A percentile compares a stretch with the other conserved stretches of the same genome.
Conservation (phyloP, 2,797 vertebrate species). For the Heterohyrax brucei region DNA sequence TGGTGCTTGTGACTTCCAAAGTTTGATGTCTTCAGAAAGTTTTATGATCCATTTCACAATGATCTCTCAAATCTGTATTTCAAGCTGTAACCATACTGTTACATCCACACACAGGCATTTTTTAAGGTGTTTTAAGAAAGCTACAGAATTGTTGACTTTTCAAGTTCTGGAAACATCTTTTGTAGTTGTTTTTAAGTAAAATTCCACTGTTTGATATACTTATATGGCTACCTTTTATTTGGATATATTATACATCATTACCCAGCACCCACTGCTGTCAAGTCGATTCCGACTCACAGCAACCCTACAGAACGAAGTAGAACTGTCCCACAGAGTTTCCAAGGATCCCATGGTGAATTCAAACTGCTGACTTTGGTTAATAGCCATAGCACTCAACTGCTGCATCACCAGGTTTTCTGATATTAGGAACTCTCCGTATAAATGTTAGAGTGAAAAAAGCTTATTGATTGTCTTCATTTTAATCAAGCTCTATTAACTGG, state of each 20-base stretch:
- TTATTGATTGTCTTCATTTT: constrained; percentile 73
- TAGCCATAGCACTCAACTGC: no score
- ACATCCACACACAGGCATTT: constrained; percentile 8
- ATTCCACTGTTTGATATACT: constrained; percentile 38
- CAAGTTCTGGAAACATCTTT: constrained; percentile 47
- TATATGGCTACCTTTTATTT: constrained; percentile 67
- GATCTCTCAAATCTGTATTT: constrained; percentile 44
- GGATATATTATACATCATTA: background rate
- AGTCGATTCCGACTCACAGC: no score
- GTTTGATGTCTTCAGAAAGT: constrained; percentile 35
- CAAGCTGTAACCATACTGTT: constrained; percentile 49
- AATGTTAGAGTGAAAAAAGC: constrained; percentile 61
- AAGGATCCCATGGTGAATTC: no score
- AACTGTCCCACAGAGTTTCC: no score
- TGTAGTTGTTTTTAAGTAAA: background rate
- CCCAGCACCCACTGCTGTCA: no score
- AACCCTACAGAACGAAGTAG: no score
- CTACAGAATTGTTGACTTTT: constrained; percentile 9
- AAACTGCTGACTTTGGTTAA: no score
- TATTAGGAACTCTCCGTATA: constrained; percentile 54
- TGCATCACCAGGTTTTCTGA: background rate
- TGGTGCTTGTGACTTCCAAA: constrained; percentile 13
- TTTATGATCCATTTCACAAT: constrained; percentile 21
- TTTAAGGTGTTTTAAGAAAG: background rate
- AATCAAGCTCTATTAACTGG: constrained; percentile 75